A percentile compares a stretch with the other conserved stretches of the same genome.
phyloP scores from a whole-genome alignment of 2,888 invertebrate genomes.

The Brachycybe producta region DNA sequence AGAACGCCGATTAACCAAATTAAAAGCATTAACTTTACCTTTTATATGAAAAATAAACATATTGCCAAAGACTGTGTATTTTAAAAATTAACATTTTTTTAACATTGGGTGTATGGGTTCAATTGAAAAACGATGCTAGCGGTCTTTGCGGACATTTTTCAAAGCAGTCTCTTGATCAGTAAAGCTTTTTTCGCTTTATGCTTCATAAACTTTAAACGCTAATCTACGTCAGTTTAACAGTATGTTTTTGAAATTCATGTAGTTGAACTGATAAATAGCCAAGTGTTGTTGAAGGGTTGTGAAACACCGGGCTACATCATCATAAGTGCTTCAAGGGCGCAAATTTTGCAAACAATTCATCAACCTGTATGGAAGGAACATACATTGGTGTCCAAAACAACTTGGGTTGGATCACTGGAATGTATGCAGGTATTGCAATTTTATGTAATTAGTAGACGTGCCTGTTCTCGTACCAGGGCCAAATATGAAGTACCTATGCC shows the following conservation, averaged over 20 bases:
- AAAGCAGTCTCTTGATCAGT: too few relatives aligned
- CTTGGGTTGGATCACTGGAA: conserved; percentile 87
- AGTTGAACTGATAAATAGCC: conserved; percentile 80
- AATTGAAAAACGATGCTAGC: too few relatives aligned
- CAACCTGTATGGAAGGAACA: conserved; percentile 77
- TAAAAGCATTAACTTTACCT: not conserved
- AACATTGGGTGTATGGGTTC: too few relatives aligned
- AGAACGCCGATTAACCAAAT: too few relatives aligned
- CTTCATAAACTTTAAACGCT: not conserved
- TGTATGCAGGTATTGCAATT: conserved; percentile 68
- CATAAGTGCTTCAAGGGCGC: conserved; percentile 88
- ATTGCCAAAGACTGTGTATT: too few relatives aligned
- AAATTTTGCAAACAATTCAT: conserved; percentile 78
- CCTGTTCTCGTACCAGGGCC: too few relatives aligned
- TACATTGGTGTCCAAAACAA: conserved; percentile 79
- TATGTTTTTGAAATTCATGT: conserved; percentile 19
- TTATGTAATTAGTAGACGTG: too few relatives aligned
- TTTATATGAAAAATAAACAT: too few relatives aligned
- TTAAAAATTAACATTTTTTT: too few relatives aligned
- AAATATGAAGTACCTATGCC: too few relatives aligned
- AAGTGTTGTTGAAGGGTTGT: conserved; percentile 83
- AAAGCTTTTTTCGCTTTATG: too few relatives aligned
- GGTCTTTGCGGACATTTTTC: too few relatives aligned
- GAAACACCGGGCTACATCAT: conserved; percentile 96
- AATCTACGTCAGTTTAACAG: not conserved